Percentiles rank a stretch among this genome's conserved stretches.
These are phyloP conservation scores for Brachymystax lenok DNA, from an alignment of 2,797 vertebrate species.

Conservation along the genomic window DNA sequence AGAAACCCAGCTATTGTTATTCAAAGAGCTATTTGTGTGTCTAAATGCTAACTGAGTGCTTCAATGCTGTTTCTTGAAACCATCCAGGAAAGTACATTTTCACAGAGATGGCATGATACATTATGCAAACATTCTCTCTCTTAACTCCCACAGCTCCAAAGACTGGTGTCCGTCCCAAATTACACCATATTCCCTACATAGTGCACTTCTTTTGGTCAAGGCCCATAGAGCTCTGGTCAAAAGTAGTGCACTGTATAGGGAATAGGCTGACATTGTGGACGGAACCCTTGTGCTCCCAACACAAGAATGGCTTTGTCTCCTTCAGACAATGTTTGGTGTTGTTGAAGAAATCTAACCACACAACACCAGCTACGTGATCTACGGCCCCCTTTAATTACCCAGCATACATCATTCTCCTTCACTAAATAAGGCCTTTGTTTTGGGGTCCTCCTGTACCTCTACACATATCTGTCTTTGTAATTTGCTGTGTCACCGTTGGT, in stretches of 20 bases:
- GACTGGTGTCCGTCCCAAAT: conserved; percentile 13
- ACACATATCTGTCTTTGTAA: background rate
- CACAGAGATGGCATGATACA: conserved; percentile 38
- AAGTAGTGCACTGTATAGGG: background rate
- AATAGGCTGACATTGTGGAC: background rate
- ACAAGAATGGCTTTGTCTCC: conserved; percentile 66
- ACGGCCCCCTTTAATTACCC: conserved; percentile 57
- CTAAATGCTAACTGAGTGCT: background rate
- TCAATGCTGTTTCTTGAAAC: conserved; percentile 33
- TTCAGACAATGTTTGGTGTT: conserved; percentile 62
- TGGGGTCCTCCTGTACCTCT: conserved; percentile 25
- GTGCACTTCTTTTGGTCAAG: background rate
- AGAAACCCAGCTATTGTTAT: background rate
- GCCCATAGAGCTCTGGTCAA: background rate
- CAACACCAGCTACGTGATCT: conserved; percentile 53
- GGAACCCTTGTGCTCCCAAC: background rate
- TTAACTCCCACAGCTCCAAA: conserved; percentile 40
- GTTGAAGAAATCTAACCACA: conserved; percentile 57
- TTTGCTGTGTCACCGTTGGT: background rate
- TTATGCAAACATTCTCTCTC: conserved; percentile 14
- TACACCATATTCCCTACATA: background rate
- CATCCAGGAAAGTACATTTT: conserved; percentile 33
- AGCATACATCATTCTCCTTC: conserved; percentile 51
- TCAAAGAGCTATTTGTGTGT: conserved; percentile 20
- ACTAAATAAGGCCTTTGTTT: conserved; percentile 64